Percentiles rank a stretch among this genome's conserved stretches.
Conservation (phyloP, 2,888 invertebrate genomes). For the Caenorhabditis becei region DNA sequence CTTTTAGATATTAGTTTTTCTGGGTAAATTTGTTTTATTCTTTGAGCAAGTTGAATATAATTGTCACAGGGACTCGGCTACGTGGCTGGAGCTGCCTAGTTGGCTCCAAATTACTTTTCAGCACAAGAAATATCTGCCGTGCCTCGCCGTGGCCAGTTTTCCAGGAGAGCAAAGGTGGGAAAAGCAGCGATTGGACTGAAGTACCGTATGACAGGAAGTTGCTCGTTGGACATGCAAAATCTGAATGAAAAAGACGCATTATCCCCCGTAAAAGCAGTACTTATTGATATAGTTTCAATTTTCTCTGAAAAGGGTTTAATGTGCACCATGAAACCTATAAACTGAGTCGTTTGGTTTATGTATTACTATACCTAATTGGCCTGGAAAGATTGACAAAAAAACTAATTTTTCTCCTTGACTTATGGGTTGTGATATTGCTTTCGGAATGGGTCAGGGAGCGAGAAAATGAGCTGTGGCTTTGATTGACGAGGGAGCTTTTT, state of each 20-base stretch:
- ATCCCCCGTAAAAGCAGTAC: too few species aligned
- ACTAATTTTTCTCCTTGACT: background rate
- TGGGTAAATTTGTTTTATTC: too few species aligned
- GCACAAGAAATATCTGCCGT: conserved; percentile 4
- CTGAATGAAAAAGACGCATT: too few species aligned
- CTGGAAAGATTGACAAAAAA: background rate
- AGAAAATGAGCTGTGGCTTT: conserved; percentile 1
- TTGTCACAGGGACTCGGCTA: too few species aligned
- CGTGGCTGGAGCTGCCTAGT: background rate
- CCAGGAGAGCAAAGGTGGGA: too few species aligned
- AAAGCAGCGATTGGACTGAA: too few species aligned
- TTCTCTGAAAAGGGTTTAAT: too few species aligned
- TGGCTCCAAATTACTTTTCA: background rate
- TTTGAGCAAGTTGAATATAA: too few species aligned
- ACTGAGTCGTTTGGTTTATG: background rate
- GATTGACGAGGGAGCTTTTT: background rate
- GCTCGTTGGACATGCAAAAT: too few species aligned
- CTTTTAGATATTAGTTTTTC: too few species aligned
- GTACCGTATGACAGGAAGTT: too few species aligned
- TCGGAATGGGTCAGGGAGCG: background rate
- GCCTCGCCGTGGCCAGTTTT: background rate
- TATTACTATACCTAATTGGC: background rate
- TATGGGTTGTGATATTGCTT: background rate
- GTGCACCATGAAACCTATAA: background rate
- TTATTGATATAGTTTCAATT: too few species aligned